phyloP scores from a whole-genome alignment of 2,113 vertebrate species.

The Prietella phreatophila region DNA sequence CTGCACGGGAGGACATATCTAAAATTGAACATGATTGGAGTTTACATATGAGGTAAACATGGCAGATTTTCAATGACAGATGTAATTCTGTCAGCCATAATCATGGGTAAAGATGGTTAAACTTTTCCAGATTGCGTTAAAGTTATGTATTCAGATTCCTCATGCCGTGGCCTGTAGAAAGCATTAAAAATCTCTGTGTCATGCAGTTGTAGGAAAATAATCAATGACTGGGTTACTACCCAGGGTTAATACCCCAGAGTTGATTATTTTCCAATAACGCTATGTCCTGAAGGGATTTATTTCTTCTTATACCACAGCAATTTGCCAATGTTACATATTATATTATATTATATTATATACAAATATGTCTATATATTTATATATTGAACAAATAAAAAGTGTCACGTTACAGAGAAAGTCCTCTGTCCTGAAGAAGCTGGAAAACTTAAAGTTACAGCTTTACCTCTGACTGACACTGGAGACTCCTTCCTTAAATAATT shows the following conservation, averaged over 20 bases:
- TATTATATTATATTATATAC: too few species aligned
- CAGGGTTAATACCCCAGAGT: not conserved
- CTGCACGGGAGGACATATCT: not conserved
- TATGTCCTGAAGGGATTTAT: not conserved
- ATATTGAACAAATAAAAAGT: too few species aligned
- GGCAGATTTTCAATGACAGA: slow-evolving; percentile 30
- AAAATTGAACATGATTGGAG: slow-evolving; percentile 20
- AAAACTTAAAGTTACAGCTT: too few species aligned
- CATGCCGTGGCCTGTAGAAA: slow-evolving; percentile 39
- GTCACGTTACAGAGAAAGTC: too few species aligned
- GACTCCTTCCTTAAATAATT: too few species aligned
- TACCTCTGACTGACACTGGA: too few species aligned
- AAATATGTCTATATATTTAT: too few species aligned
- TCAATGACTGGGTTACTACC: not conserved
- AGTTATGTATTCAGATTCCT: slow-evolving; percentile 42
- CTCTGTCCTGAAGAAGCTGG: too few species aligned
- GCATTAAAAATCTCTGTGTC: not conserved
- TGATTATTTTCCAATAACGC: not conserved
- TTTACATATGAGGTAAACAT: slow-evolving; percentile 26
- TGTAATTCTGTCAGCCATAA: slow-evolving; percentile 40
- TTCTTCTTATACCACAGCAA: not conserved
- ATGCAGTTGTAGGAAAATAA: not conserved
- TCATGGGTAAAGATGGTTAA: slow-evolving; percentile 26
- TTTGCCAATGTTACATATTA: not conserved
- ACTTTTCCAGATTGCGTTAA: slow-evolving; percentile 43